phyloP scores from a whole-genome alignment of 2,888 invertebrate species.

The Willowsia nigromaculata region DNA sequence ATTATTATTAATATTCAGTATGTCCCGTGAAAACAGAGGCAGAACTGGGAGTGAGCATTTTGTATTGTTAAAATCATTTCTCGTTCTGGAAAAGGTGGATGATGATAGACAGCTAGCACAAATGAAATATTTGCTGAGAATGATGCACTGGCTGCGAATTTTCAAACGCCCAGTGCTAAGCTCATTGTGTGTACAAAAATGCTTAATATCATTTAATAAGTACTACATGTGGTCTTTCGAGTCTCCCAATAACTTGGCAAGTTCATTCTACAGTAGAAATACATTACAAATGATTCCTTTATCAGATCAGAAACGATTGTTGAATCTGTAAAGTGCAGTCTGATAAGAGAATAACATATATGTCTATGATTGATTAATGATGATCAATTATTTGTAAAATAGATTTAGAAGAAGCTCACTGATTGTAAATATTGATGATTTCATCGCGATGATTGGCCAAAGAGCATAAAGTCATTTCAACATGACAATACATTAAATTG shows the following conservation, averaged over 20 bases:
- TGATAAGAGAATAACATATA: background rate
- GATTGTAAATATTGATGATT: background rate
- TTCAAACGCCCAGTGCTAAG: background rate
- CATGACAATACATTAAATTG: constrained; percentile 46
- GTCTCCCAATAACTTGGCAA: background rate
- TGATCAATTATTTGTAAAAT: constrained; percentile 17
- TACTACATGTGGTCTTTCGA: background rate
- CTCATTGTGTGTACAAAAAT: background rate
- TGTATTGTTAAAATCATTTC: background rate
- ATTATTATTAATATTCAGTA: no score
- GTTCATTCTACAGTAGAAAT: background rate
- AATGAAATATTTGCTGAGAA: background rate
- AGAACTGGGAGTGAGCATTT: constrained; percentile 15
- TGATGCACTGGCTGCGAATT: background rate
- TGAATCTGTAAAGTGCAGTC: background rate
- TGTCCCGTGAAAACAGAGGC: background rate
- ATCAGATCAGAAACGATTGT: background rate
- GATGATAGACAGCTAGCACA: background rate
- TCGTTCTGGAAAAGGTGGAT: background rate
- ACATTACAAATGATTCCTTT: background rate
- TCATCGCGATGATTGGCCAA: background rate
- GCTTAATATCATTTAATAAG: background rate
- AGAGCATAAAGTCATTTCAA: constrained; percentile 58
- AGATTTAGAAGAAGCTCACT: no score
- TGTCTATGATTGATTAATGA: constrained; percentile 70